Evolutionary conservation across 2,888 invertebrate genomes (phyloP).

Genomic region (Hirtodrosophila trivittata): DNA sequence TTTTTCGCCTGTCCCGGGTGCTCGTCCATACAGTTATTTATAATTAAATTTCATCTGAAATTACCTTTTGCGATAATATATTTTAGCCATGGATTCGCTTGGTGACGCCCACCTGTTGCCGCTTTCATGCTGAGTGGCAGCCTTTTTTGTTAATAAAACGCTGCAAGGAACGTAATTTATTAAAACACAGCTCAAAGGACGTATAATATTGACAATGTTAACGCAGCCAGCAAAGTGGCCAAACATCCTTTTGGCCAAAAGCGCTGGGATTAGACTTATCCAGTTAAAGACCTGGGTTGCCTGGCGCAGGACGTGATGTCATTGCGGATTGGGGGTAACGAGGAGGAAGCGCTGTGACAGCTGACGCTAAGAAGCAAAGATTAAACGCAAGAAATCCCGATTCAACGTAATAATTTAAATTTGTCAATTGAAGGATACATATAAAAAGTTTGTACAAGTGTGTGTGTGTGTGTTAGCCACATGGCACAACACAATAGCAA

Average conservation of each 20-base stretch:
- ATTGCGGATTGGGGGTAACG: constrained; percentile 14
- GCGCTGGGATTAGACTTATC: constrained; percentile 50
- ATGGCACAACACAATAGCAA: constrained; percentile 19
- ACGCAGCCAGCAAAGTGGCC: constrained; percentile 16
- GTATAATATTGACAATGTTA: constrained; percentile 16
- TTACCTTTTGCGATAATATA: no score
- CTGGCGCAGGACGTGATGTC: constrained; percentile 39
- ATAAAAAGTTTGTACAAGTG: not conserved
- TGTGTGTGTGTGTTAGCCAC: constrained; percentile 18
- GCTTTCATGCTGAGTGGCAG: not conserved
- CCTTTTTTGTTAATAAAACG: constrained; percentile 54
- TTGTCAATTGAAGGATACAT: constrained; percentile 1
- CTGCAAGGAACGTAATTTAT: constrained; percentile 59
- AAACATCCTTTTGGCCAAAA: constrained; percentile 46
- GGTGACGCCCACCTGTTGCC: constrained; percentile 57
- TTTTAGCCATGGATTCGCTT: not conserved
- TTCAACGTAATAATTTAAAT: not conserved
- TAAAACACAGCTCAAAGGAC: constrained; percentile 46
- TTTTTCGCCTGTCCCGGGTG: not conserved
- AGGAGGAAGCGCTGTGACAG: not conserved
- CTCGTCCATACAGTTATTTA: not conserved
- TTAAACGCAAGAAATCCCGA: constrained; percentile 33
- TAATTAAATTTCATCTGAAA: no score
- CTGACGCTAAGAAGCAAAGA: constrained; percentile 32
- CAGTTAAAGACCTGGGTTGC: constrained; percentile 39